Percentiles rank a stretch among this genome's conserved stretches.
phyloP scores from a whole-genome alignment of 2,888 invertebrate genomes.

The Crocallis elinguaria region DNA sequence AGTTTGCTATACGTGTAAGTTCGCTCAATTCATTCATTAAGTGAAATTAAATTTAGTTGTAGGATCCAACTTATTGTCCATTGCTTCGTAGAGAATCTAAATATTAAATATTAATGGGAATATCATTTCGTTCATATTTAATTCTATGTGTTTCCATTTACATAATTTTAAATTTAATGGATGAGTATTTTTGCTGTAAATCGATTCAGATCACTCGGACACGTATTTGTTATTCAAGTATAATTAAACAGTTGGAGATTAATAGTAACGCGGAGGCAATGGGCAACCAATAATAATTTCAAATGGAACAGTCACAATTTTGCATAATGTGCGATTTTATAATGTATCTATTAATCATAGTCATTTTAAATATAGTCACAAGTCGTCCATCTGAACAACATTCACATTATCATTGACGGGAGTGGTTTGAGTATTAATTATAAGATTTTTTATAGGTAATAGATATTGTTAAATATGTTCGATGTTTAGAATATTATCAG shows the following conservation, averaged over 20 bases:
- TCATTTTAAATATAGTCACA: slow-evolving; percentile 76
- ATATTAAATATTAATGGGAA: slow-evolving; percentile 37
- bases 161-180: slow-evolving; percentile 36
- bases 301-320: slow-evolving; percentile 63
- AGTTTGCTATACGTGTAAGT: slow-evolving; percentile 75
- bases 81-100: slow-evolving; percentile 56
- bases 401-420: slow-evolving; percentile 75
- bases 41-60: slow-evolving; percentile 68
- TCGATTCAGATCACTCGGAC: slow-evolving; percentile 21
- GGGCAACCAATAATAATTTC: slow-evolving; percentile 61
- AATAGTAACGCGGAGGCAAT: slow-evolving; percentile 60
- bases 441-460: slow-evolving; percentile 66
- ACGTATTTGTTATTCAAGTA: slow-evolving; percentile 20
- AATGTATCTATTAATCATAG: slow-evolving; percentile 58
- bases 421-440: slow-evolving; percentile 76
- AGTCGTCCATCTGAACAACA: slow-evolving; percentile 68
- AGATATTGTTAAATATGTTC: slow-evolving; percentile 71
- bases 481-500: slow-evolving; percentile 75
- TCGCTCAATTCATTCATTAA: slow-evolving; percentile 83
- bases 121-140: slow-evolving; percentile 35
- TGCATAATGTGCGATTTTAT: slow-evolving; percentile 58
- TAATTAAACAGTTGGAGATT: slow-evolving; percentile 36
- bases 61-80: slow-evolving; percentile 56
- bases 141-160: slow-evolving; percentile 28
- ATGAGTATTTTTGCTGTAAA: slow-evolving; percentile 22